Percentiles rank a stretch among this genome's conserved stretches.
phyloP scores from a whole-genome alignment of 2,113 vertebrate genomes.

The Anhinga rufa region DNA sequence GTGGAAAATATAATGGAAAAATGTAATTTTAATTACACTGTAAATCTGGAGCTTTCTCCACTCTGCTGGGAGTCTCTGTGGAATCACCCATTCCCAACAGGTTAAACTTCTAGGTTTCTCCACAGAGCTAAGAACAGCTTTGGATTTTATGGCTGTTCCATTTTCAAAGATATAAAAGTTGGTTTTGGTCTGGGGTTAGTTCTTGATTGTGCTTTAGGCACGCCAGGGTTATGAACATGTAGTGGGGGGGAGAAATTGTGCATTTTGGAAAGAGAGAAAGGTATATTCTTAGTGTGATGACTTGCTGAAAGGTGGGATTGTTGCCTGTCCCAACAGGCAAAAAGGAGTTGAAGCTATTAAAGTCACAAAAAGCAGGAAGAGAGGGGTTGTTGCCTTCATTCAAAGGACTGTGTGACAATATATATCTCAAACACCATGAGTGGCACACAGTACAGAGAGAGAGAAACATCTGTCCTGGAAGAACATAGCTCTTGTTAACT shows the following conservation, averaged over 20 bases:
- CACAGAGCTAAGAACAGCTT: background rate
- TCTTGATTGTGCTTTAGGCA: background rate
- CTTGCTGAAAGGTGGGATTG: background rate
- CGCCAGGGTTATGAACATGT: background rate
- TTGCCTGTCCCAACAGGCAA: background rate
- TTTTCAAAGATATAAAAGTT: background rate
- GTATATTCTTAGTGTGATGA: background rate
- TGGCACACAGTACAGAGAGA: background rate
- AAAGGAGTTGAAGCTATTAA: background rate
- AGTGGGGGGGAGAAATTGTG: background rate
- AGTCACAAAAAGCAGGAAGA: background rate
- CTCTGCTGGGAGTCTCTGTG: background rate
- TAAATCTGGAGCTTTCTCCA: constrained; percentile 10
- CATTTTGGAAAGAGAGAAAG: background rate
- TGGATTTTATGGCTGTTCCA: background rate
- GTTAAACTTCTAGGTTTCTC: background rate
- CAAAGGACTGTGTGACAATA: background rate
- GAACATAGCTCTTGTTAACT: background rate
- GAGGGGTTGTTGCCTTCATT: background rate
- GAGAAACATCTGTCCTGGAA: background rate
- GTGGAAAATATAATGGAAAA: constrained; percentile 1
- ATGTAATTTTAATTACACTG: constrained; percentile 13
- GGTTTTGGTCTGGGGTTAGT: background rate
- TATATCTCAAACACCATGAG: background rate
- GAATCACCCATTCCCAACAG: background rate